phyloP scores from a whole-genome alignment of 2,797 vertebrate genomes.

The Propithecus perrieri region DNA sequence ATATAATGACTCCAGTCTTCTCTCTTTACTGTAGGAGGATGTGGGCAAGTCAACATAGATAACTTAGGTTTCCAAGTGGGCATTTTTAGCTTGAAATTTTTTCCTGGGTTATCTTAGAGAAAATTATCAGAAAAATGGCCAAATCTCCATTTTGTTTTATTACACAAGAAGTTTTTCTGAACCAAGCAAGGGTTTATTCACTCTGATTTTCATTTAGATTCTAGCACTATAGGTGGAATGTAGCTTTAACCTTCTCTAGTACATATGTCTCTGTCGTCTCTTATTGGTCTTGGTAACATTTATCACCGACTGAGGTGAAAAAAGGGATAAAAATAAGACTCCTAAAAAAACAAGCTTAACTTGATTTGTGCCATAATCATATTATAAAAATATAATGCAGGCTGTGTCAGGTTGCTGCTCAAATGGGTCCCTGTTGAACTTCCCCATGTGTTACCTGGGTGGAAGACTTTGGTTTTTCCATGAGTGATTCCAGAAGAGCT shows the following conservation, averaged over 20 bases:
- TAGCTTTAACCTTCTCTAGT: not conserved
- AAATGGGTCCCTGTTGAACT: not conserved
- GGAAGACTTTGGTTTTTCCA: conserved; percentile 86
- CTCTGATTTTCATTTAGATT: conserved; percentile 33
- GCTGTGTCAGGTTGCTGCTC: not conserved
- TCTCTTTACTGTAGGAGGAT: not conserved
- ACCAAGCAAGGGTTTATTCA: not conserved
- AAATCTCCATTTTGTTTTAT: not conserved
- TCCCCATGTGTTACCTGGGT: conserved; percentile 86
- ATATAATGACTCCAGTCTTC: not conserved
- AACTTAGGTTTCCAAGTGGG: not conserved
- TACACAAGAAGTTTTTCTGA: not conserved
- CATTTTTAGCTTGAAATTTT: not conserved
- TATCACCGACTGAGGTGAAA: not conserved
- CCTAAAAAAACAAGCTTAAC: not conserved
- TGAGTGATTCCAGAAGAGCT: conserved; percentile 89
- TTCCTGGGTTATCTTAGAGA: not conserved
- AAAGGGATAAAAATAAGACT: not conserved
- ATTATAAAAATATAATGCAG: not conserved
- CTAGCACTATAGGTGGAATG: not conserved
- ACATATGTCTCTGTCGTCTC: not conserved
- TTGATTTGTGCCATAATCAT: not conserved
- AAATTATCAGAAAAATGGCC: conserved; percentile 26
- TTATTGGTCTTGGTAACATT: not conserved
- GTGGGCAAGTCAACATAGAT: not conserved